Conservation (phyloP, 2,888 invertebrate species). For the Bruchidius siliquastri region DNA sequence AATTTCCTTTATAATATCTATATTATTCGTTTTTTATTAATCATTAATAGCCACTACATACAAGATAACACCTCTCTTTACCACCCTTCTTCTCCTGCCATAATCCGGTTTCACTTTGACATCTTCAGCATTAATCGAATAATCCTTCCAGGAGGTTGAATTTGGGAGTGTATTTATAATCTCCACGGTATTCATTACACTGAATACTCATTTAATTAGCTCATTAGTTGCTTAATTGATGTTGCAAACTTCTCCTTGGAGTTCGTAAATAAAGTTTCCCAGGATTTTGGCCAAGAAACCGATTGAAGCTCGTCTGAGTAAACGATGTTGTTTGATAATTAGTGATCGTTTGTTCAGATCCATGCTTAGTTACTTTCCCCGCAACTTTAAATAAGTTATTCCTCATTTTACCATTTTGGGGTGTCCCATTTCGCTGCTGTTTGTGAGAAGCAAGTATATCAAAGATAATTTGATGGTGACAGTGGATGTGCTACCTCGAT, state of each 20-base stretch:
- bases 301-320: conserved; percentile 3
- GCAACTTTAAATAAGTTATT: background rate
- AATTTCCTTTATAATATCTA: too few species aligned
- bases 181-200: conserved; percentile 42
- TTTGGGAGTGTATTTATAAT: conserved; percentile 33
- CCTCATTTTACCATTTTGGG: background rate
- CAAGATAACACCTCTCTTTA: background rate
- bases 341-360: conserved; percentile 2
- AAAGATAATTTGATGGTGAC: too few species aligned
- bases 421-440: background rate
- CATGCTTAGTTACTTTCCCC: background rate
- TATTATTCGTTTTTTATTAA: too few species aligned
- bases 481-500: too few species aligned
- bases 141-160: conserved; percentile 36
- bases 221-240: conserved; percentile 53
- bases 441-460: background rate
- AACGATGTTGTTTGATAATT: conserved; percentile 10
- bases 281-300: background rate
- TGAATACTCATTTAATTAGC: conserved; percentile 53
- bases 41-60: too few species aligned
- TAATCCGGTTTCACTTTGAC: background rate
- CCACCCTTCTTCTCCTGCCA: background rate
- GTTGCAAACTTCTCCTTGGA: conserved; percentile 42
- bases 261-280: conserved; percentile 25
- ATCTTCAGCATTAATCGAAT: conserved; percentile 33